Evolutionary conservation across 2,888 invertebrate genomes (phyloP), one percentile per base, ranked within the genome.

Genomic region (Plusia festucae): DNA sequence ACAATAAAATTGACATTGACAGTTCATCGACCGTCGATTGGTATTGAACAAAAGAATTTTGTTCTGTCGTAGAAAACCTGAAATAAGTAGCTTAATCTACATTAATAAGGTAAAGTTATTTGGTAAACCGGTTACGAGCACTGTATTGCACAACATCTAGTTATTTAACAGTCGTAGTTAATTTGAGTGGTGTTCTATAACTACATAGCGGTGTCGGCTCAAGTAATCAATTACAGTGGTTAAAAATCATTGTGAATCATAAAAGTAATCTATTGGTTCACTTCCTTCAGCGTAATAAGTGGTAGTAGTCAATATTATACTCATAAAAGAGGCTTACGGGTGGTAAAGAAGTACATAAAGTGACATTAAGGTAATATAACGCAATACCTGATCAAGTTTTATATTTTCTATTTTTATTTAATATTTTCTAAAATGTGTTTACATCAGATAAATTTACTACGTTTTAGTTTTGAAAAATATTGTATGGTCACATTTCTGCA

Each of bases 71-170:
- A 60, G 63, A 80, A 81, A 84, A 81, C 81, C 78, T 77, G 81
- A 74, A 78, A 55, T 73, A 71, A 78, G 63, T 78, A 76, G 70
- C 65, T 44, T 73, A 73, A 76, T 79, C 78, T 73, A 81, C 81
- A 80, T 82, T 78, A 79, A 13, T 71, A 82, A 86, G 83, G 85
- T 88, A 85, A 81, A 75, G 52, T 71, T 82, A 83, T 77, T 82
- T 74, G 73, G 40, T 59, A 73, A 84, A 85, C 86, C 78, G 82
- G 87, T 87, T 86, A 60, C 30, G 46, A n/a, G 52, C n/a, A 18
- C 51, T 8, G 15, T n/a, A 34, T 84, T 80, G 67, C 68, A 61
- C 76, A 84, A 85, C 60, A 58, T 2, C 30, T 22, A 56, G 55
- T 60, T 18, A 60, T 63, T 59, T 64, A 57, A 65, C 46, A 55